Percentiles rank a stretch among this genome's conserved stretches.
phyloP scores from a whole-genome alignment of 2,113 vertebrate genomes.

The Lontra canadensis region DNA sequence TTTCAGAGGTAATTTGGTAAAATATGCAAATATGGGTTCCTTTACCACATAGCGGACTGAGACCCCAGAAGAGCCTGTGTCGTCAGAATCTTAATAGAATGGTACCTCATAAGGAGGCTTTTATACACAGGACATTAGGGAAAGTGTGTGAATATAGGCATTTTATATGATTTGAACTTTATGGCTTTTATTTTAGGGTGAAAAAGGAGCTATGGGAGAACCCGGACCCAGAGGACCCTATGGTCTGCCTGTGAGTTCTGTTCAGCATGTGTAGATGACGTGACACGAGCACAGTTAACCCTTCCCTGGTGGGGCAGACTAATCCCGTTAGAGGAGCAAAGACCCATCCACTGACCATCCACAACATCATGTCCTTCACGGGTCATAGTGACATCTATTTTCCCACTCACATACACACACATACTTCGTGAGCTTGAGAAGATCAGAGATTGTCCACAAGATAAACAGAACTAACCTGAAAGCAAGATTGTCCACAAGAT shows the following conservation, averaged over 20 bases:
- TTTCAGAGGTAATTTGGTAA: neutral
- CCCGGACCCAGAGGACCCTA: slow-evolving; percentile 96
- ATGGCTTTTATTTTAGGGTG: slow-evolving; percentile 84
- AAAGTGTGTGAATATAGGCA: neutral
- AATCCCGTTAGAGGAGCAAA: neutral
- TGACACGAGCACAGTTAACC: slow-evolving; percentile 26
- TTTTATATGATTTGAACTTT: slow-evolving; percentile 12
- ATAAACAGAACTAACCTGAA: neutral
- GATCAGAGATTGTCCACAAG: neutral
- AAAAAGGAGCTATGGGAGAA: slow-evolving; percentile 91
- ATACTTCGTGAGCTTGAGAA: neutral
- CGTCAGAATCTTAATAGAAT: neutral
- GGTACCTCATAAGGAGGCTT: neutral
- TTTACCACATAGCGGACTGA: neutral
- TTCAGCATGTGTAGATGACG: neutral
- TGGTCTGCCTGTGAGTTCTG: slow-evolving; percentile 94
- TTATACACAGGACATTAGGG: too few relatives aligned
- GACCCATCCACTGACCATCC: neutral
- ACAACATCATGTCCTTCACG: neutral
- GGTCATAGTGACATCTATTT: neutral
- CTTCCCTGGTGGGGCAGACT: slow-evolving; percentile 21
- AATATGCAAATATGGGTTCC: neutral
- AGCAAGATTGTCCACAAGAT: neutral
- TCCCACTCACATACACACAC: rapidly evolving
- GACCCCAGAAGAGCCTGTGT: neutral